Conservation (phyloP, 2,113 vertebrate genomes). For the Barbus barbus region DNA sequence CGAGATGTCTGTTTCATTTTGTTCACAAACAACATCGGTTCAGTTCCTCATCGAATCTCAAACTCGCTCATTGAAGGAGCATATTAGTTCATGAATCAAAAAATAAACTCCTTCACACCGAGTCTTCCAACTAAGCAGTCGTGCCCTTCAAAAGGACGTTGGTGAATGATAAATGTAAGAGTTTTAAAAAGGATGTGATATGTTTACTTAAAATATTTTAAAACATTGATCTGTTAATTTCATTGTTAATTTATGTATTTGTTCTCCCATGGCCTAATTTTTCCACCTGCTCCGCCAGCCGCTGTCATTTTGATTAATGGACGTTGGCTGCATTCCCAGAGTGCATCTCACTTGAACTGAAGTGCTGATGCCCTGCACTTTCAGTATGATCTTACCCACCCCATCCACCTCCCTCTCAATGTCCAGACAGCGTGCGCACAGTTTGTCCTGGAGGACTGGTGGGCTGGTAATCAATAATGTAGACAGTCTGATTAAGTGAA, state of each 20-base stretch:
- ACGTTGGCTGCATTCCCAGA: conserved; percentile 22
- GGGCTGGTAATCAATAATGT: conserved; percentile 71
- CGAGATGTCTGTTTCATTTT: not conserved
- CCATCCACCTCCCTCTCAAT: conserved; percentile 59
- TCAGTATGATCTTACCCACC: conserved; percentile 47
- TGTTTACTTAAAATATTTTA: not conserved
- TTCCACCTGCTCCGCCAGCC: conserved; percentile 35
- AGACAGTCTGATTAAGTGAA: conserved; percentile 69
- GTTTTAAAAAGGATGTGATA: not conserved
- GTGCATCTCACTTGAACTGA: conserved; percentile 35
- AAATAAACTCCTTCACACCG: not conserved
- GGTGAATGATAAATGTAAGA: not conserved
- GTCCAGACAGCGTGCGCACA: conserved; percentile 49
- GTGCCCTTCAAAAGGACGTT: not conserved
- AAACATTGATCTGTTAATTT: not conserved
- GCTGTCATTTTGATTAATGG: conserved; percentile 56
- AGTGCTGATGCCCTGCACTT: conserved; percentile 53
- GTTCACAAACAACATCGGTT: too few relatives aligned
- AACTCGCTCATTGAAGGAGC: not conserved
- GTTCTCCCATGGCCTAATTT: conserved; percentile 20
- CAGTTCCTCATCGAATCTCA: not conserved
- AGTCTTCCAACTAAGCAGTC: too few relatives aligned
- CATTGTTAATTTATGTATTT: conserved; percentile 12
- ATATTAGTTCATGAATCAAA: not conserved
- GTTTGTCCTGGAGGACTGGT: conserved; percentile 63